phyloP scores from a whole-genome alignment of 1,140 invertebrate genomes.

The Aphaenogaster ashmeadi region DNA sequence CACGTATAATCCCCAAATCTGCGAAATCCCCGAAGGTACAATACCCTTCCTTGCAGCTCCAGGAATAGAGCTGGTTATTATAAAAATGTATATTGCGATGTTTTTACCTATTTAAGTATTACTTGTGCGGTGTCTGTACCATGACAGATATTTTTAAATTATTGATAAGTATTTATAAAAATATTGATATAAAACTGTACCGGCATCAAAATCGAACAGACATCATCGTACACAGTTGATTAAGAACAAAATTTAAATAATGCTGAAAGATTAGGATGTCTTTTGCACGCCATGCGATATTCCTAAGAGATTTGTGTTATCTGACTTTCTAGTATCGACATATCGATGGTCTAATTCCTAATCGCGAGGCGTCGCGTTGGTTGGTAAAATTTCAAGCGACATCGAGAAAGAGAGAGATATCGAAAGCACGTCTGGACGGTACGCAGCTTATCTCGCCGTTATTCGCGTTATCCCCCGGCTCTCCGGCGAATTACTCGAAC shows the following conservation, averaged over 20 bases:
- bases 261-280: neutral
- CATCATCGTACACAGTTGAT: neutral
- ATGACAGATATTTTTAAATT: neutral
- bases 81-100: slow-evolving; percentile 29
- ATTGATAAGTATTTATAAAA: slow-evolving; percentile 6
- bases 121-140: neutral
- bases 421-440: slow-evolving; percentile 40
- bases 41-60: neutral
- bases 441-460: slow-evolving; percentile 61
- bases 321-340: neutral
- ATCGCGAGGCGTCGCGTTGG: neutral
- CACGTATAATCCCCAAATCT: slow-evolving; percentile 57
- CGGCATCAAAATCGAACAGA: neutral
- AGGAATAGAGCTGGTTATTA: slow-evolving; percentile 45
- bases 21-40: slow-evolving; percentile 47
- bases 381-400: slow-evolving; percentile 27
- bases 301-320: neutral
- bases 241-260: neutral
- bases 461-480: slow-evolving; percentile 56
- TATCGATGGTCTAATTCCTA: neutral
- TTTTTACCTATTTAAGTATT: slow-evolving; percentile 16
- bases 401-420: neutral
- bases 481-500: slow-evolving; percentile 58
- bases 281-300: neutral
- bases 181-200: neutral